A percentile compares a stretch with the other conserved stretches of the same genome.
Evolutionary conservation across 2,113 vertebrate species (phyloP).

Genomic region (Myanophis thanlyinensis): DNA sequence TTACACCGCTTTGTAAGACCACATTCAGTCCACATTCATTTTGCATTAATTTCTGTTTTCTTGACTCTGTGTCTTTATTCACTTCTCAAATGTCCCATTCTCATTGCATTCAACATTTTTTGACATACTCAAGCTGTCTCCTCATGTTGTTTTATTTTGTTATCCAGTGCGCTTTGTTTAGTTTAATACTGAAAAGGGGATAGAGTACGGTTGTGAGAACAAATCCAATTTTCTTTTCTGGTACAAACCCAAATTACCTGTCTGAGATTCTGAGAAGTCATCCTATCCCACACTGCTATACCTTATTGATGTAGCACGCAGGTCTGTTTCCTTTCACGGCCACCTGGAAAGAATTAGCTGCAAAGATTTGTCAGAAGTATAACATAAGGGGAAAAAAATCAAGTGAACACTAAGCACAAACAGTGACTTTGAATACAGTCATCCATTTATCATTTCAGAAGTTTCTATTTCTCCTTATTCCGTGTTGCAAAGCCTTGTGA

Average conservation of each 20-base stretch:
- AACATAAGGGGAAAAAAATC: slow-evolving; percentile 49
- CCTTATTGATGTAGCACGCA: slow-evolving; percentile 43
- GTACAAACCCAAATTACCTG: neutral
- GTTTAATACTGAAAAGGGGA: neutral
- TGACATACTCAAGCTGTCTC: neutral
- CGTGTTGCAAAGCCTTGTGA: slow-evolving; percentile 41
- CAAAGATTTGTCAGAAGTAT: slow-evolving; percentile 46
- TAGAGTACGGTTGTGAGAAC: neutral
- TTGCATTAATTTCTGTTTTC: neutral
- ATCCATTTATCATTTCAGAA: slow-evolving; percentile 56
- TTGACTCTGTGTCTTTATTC: neutral
- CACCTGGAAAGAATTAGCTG: slow-evolving; percentile 35
- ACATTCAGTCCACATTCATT: neutral
- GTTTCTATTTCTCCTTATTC: slow-evolving; percentile 31
- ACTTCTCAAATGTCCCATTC: neutral
- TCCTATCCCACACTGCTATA: slow-evolving; percentile 31
- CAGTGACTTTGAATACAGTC: slow-evolving; percentile 48
- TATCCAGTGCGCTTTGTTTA: neutral
- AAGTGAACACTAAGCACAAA: slow-evolving; percentile 49
- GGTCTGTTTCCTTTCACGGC: slow-evolving; percentile 50
- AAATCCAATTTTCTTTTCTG: neutral
- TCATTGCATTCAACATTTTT: neutral
- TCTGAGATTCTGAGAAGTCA: neutral
- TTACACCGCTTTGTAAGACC: neutral
- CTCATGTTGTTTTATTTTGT: neutral